phyloP scores from a whole-genome alignment of 2,888 invertebrate species.

The Stomorhina lunata region DNA sequence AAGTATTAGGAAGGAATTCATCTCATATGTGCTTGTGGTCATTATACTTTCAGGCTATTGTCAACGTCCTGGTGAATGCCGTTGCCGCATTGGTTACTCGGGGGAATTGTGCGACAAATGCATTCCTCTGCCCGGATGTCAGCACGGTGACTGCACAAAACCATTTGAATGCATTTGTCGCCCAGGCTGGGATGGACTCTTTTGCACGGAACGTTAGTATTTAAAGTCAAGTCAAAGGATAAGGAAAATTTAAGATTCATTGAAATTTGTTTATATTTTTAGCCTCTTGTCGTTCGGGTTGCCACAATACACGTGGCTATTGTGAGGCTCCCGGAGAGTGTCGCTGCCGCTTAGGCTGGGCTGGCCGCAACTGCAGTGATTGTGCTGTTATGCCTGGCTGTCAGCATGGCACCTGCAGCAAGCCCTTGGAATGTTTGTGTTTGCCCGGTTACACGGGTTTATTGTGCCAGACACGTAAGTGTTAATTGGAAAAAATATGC shows the following conservation, averaged over 20 bases:
- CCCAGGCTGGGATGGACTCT: slow-evolving; percentile 92
- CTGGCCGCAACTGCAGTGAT: slow-evolving; percentile 90
- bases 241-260: slow-evolving; percentile 1
- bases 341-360: slow-evolving; percentile 94
- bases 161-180: slow-evolving; percentile 93
- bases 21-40: not conserved
- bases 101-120: slow-evolving; percentile 92
- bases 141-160: slow-evolving; percentile 91
- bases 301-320: slow-evolving; percentile 91
- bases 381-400: slow-evolving; percentile 95
- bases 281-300: slow-evolving; percentile 93
- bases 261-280: slow-evolving; percentile 67
- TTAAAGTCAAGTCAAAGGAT: not conserved
- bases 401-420: slow-evolving; percentile 92
- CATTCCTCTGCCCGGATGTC: slow-evolving; percentile 91
- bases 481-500: slow-evolving; percentile 66
- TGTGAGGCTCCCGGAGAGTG: slow-evolving; percentile 94
- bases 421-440: slow-evolving; percentile 95
- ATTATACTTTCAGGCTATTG: slow-evolving; percentile 85
- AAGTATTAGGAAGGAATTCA: too few relatives aligned
- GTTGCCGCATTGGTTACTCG: slow-evolving; percentile 93
- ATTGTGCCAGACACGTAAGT: slow-evolving; percentile 92
- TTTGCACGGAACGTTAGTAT: slow-evolving; percentile 91
- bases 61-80: slow-evolving; percentile 92
- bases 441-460: slow-evolving; percentile 94